These are phyloP conservation scores for Tiliacea aurago DNA, from an alignment of 2,888 invertebrate genomes.

Conservation along the genomic window DNA sequence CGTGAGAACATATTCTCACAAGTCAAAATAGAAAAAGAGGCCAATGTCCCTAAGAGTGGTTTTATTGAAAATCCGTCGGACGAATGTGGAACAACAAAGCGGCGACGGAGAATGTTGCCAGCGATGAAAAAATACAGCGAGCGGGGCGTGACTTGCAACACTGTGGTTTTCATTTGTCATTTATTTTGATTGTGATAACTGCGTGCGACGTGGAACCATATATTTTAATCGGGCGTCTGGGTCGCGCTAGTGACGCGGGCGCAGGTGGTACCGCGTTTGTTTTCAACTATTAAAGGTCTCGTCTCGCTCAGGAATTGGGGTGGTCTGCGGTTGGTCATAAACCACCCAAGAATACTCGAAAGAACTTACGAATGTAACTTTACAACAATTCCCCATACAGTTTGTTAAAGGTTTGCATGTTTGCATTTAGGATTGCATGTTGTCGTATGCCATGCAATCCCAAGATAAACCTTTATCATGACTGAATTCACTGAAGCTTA, in stretches of 20 bases:
- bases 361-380: constrained; percentile 1
- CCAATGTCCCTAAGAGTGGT: constrained; percentile 84
- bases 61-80: constrained; percentile 86
- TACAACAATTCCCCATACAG: neutral
- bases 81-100: constrained; percentile 85
- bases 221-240: constrained; percentile 70
- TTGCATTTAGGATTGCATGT: neutral
- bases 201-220: constrained; percentile 73
- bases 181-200: constrained; percentile 91
- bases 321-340: constrained; percentile 46
- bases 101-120: constrained; percentile 81
- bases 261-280: constrained; percentile 54
- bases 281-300: constrained; percentile 53
- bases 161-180: constrained; percentile 89
- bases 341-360: constrained; percentile 30
- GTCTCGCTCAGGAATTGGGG: constrained; percentile 42
- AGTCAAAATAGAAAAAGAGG: constrained; percentile 76
- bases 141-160: constrained; percentile 87
- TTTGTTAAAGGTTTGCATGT: too few species aligned
- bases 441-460: neutral
- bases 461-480: neutral
- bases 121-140: constrained; percentile 78
- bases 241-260: constrained; percentile 42
- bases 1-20: constrained; percentile 82
- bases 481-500: neutral